Base-by-base conservation (phyloP, 2,113 vertebrate genomes). In the Danio rerio region DNA sequence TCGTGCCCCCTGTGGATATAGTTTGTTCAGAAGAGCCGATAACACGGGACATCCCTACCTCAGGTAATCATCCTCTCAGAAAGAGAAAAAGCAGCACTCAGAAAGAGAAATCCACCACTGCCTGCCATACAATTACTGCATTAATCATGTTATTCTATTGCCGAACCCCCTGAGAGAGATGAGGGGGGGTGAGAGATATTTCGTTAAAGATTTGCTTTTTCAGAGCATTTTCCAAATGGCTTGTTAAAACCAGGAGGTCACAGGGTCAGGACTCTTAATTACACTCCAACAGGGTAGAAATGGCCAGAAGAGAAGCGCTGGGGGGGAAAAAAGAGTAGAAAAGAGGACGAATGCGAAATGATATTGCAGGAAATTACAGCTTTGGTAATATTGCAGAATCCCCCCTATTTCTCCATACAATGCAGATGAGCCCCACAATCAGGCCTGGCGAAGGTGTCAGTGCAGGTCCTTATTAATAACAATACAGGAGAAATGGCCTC, bases 71-170 rank as follows among this genome's bases (percentile, higher is more conserved):
- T 90, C 87, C 91, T 90, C 90, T 90, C 93, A 95, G 94, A 95
- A 96, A 93, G 94, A 95, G 93, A 94, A 92, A 88, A 90, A 92
- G 89, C 62, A 61, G 52, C 66, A 89, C 90, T 91, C 93, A 94
- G 95, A 95, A 95, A 94, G 94, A 95, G 94, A 94, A 93, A 90
- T 92, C 92, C 90, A 76, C 75, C 91, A 93, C 92, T 94, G 94
- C 91, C 93, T 93, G 94, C 94, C 86, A 93, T 95, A 95, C 94
- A 96, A 96, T 96, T 95, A 96, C 95, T 94, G 94, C 94, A 95
- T 97, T 96, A 95, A 96, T 96, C 94, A 96, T 96, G 96, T 96
- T 95, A 96, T 95, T 95, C 94, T 95, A 95, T 95, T 94, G 94
- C 94, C 89, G 91, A 90, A 92, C 91, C 92, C 86, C 90, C 43